Evolutionary conservation across 2,888 invertebrate species (phyloP).

Genomic region (Cosmia trapezina): DNA sequence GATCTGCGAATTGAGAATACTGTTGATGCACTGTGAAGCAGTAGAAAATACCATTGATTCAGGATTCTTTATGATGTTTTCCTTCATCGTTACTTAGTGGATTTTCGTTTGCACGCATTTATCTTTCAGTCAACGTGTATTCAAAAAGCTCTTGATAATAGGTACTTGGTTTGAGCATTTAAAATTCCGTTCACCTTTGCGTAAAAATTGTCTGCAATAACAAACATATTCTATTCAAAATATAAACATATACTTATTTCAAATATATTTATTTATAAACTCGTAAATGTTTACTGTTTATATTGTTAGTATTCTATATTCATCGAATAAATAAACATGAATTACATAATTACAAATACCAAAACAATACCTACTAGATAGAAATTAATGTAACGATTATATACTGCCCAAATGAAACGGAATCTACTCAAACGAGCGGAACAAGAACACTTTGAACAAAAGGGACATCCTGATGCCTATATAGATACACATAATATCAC

Average conservation of each 20-base stretch:
- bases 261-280: slow-evolving; percentile 35
- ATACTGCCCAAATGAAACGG: slow-evolving; percentile 75
- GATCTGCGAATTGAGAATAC: no score
- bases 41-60: no score
- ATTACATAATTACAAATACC: slow-evolving; percentile 40
- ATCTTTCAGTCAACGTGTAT: slow-evolving; percentile 13
- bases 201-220: no score
- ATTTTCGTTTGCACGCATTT: slow-evolving; percentile 10
- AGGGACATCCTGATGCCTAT: slow-evolving; percentile 83
- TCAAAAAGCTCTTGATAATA: no score
- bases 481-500: slow-evolving; percentile 64
- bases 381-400: slow-evolving; percentile 77
- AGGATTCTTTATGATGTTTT: no score
- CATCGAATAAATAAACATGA: slow-evolving; percentile 31
- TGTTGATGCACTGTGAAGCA: no score
- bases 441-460: slow-evolving; percentile 84
- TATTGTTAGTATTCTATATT: slow-evolving; percentile 24
- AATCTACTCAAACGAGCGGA: slow-evolving; percentile 81
- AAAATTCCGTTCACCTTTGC: slow-evolving; percentile 11
- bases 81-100: background rate
- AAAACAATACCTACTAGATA: slow-evolving; percentile 58
- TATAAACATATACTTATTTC: slow-evolving; percentile 18
- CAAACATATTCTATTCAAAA: slow-evolving; percentile 7
- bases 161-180: no score
- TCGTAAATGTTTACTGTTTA: slow-evolving; percentile 16